These are phyloP conservation scores for Archips crataeganus DNA, from an alignment of 2,888 invertebrate species.

Conservation along the genomic window DNA sequence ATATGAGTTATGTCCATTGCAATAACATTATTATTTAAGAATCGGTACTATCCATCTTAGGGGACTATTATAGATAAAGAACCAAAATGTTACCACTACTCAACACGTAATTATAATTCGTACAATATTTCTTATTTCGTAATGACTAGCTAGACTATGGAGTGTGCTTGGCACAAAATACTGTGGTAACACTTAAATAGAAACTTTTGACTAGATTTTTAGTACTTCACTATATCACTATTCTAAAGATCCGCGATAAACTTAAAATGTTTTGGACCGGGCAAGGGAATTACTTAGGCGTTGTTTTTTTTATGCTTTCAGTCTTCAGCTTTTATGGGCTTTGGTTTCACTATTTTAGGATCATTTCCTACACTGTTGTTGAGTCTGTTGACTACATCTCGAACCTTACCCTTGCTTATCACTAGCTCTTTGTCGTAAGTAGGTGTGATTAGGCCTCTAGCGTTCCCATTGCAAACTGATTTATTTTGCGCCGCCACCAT, in stretches of 20 bases:
- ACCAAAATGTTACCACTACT: slow-evolving; percentile 11
- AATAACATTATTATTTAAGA: neutral
- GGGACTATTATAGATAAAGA: neutral
- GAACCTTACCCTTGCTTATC: slow-evolving; percentile 80
- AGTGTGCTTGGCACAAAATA: slow-evolving; percentile 68
- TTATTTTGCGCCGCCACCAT: slow-evolving; percentile 48
- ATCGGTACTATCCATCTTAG: neutral
- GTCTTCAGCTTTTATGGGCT: slow-evolving; percentile 63
- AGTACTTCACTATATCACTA: slow-evolving; percentile 45
- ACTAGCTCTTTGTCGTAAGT: slow-evolving; percentile 78
- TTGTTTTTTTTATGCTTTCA: slow-evolving; percentile 43
- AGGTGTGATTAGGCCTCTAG: slow-evolving; percentile 71
- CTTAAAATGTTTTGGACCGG: slow-evolving; percentile 58
- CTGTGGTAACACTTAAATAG: slow-evolving; percentile 46
- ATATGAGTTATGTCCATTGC: neutral
- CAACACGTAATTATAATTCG: neutral
- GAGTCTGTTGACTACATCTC: slow-evolving; percentile 80
- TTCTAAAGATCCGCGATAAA: slow-evolving; percentile 46
- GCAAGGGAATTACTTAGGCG: slow-evolving; percentile 41
- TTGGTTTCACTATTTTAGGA: slow-evolving; percentile 53
- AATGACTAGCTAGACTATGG: slow-evolving; percentile 59
- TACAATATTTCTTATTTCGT: slow-evolving; percentile 29
- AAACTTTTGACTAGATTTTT: slow-evolving; percentile 44
- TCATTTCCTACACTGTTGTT: slow-evolving; percentile 65
- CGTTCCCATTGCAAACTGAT: slow-evolving; percentile 63